Percentiles rank a stretch among this genome's conserved stretches.
Conservation (phyloP, 2,888 invertebrate species). For the Chymomyza procnemis region DNA sequence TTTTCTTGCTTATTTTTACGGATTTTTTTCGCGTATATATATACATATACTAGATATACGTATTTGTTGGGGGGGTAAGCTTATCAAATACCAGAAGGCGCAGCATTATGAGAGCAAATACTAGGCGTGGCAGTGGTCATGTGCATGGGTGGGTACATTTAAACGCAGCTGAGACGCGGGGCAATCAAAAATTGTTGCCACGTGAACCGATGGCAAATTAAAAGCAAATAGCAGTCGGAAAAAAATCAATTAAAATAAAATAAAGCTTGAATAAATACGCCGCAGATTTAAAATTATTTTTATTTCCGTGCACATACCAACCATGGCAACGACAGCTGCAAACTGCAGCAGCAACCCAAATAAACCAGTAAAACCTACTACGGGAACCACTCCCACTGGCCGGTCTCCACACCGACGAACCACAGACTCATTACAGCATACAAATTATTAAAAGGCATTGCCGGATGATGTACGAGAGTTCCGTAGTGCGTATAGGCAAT, state of each 20-base stretch:
- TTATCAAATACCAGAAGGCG: constrained; percentile 47
- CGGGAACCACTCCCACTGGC: neutral
- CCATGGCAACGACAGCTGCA: constrained; percentile 6
- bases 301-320: constrained; percentile 21
- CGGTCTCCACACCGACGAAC: neutral
- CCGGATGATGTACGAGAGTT: neutral
- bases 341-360: neutral
- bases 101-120: constrained; percentile 42
- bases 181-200: neutral
- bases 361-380: neutral
- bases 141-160: neutral
- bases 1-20: neutral
- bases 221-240: constrained; percentile 52
- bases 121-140: constrained; percentile 7
- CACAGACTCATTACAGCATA: constrained; percentile 51
- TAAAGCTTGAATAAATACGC: constrained; percentile 68
- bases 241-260: constrained; percentile 69
- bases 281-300: constrained; percentile 67
- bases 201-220: constrained; percentile 50
- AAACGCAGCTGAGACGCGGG: neutral
- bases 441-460: constrained; percentile 47
- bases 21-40: no score
- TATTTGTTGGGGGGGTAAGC: constrained; percentile 31
- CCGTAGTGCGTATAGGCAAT: neutral
- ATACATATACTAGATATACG: no score